Base-by-base conservation (phyloP, 2,113 vertebrate genomes). In the Vanacampus margaritifer region DNA sequence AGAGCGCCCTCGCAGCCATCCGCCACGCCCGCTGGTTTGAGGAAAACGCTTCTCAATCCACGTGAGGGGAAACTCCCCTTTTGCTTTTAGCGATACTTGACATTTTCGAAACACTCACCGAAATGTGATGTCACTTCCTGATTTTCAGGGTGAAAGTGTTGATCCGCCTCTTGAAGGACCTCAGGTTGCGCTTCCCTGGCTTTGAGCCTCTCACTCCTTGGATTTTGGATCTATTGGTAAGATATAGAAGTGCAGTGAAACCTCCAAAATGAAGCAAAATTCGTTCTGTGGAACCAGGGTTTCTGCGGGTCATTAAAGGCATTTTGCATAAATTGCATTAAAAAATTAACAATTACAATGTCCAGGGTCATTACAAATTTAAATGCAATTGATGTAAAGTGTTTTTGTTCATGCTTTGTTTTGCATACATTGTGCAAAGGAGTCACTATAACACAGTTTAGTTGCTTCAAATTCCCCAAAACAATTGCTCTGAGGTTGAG, bases 11-110 rank as follows among this genome's bases (percentile, higher is more conserved):
- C 23, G 97, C 97, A 0, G 97, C 95, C 71, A 97, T 99, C 83
- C 86, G 97, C 2, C 97, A 98, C 1, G 95, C 96, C 1, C 95
- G 97, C 58, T 99, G 97, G 97, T 99, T 98, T 26, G 97, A 99
- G 76, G 97, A 98, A 84, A 99, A 98, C 0, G 96, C 97, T 13
- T 99, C 96, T 6, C 97, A 98, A 77, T 98, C 97, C 53, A 98
- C 96, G 97, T 97, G 88, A 94, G 97, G 71, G 12, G 6, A 12
- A 23, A 23, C 10, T 8, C 3, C 23, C 24, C 23, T 45, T 32
- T 63, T 43, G 21, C 19, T 48, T 64, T 6, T 37, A 1, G 6
- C 13, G 3, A 19, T 1, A 9, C 32, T 37, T 5, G 10, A 1
- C 24, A 5, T 21, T n/a, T 6, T 65, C 45, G 21, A 19, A 16